Evolutionary conservation across 2,113 vertebrate species (phyloP), one percentile per base, ranked within the genome.

Genomic region (Scomber colias): DNA sequence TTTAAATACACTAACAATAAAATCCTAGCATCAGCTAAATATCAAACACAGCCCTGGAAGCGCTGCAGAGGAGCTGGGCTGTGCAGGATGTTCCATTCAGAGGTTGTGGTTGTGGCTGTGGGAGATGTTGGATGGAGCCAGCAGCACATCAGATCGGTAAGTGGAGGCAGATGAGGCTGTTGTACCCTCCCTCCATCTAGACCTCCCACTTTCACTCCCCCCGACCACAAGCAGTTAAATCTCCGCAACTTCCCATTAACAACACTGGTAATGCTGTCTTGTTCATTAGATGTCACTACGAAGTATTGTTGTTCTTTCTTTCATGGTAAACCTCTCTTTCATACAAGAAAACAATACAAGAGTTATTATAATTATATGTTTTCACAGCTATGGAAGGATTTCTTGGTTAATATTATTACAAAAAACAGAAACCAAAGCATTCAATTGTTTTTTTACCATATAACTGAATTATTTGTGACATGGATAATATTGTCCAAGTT

Each of bases 101-200:
- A 84, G 72, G 75, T 71, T 90, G 90, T 78, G 92, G 89, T 92
- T 89, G 79, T 75, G 86, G 83, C 84, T 86, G 31, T 82, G 80
- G 82, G 62, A 90, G 82, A 82, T 77, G 85, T 50, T 68, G 69
- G 78, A 76, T 60, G 71, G 78, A 79, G 79, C 79, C 79, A 79
- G 87, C 56, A 82, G 82, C 77, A 75, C 85, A 84, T 84, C 83
- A 90, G 72, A 80, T 85, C 73, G 76, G 82, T 88, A 91, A 93
- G 88, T 87, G 79, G 83, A 90, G 77, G 84, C 87, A 93, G 92
- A 91, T 87, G 87, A 89, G 72, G 77, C 78, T 79, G 71, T 67
- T 46, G 64, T 77, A 82, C 56, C 81, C 77, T 83, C 54, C 78
- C 63, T 82, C 77, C 77, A 68, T n/a, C 24, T 21, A 85, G 87